phyloP scores from a whole-genome alignment of 2,113 vertebrate genomes.

The Typhlomys cinereus region DNA sequence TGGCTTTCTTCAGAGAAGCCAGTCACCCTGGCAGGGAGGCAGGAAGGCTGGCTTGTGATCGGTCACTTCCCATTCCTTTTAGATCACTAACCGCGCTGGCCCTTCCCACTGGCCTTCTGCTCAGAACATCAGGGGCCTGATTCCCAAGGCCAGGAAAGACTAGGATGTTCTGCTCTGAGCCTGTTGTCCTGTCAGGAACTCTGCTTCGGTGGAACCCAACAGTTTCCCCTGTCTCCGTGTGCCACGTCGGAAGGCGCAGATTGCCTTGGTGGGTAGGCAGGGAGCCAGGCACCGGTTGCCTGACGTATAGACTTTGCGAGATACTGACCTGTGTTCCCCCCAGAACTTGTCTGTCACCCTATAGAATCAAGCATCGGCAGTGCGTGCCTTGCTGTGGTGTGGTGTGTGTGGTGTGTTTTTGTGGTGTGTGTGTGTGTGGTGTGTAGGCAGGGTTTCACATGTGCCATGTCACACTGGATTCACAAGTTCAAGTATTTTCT shows the following conservation, averaged over 20 bases:
- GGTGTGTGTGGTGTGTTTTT: too few relatives aligned
- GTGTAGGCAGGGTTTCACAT: too few relatives aligned
- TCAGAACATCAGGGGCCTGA: conserved; percentile 63
- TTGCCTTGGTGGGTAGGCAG: not conserved
- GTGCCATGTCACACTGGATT: too few relatives aligned
- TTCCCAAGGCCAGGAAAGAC: conserved; percentile 28
- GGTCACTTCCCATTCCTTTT: conserved; percentile 74
- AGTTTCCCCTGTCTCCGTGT: conserved; percentile 29
- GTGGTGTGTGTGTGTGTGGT: too few relatives aligned
- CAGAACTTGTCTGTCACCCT: not conserved
- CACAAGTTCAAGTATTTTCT: too few relatives aligned
- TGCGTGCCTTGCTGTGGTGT: too few relatives aligned
- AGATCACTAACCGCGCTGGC: conserved; percentile 61
- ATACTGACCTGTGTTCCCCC: not conserved
- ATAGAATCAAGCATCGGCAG: conserved; percentile 26
- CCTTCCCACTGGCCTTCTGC: conserved; percentile 74
- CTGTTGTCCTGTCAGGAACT: not conserved
- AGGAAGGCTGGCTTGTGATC: conserved; percentile 71
- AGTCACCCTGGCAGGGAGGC: conserved; percentile 65
- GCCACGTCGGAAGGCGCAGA: not conserved
- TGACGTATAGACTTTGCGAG: not conserved
- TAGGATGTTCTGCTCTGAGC: conserved; percentile 19
- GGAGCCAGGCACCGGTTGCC: not conserved
- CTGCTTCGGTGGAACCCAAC: not conserved
- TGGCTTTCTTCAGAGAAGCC: conserved; percentile 72